A percentile compares a stretch with the other conserved stretches of the same genome.
These are phyloP conservation scores for Sturnira hondurensis DNA, from an alignment of 2,113 vertebrate genomes.

Conservation along the genomic window DNA sequence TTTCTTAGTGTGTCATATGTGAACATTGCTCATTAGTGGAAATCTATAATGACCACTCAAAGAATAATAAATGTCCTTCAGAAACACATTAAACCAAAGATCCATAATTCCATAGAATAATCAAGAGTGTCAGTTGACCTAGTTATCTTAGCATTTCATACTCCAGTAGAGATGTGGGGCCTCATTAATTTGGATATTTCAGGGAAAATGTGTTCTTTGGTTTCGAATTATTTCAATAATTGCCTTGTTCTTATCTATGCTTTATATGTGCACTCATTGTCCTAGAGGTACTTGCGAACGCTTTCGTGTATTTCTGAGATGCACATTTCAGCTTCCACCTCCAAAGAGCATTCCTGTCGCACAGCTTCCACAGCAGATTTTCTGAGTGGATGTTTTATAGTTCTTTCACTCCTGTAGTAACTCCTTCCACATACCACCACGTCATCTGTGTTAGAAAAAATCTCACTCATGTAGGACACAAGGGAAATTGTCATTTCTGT, in stretches of 20 bases:
- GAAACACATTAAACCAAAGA: neutral
- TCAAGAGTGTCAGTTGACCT: neutral
- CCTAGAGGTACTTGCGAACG: conserved; percentile 7
- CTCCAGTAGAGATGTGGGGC: neutral
- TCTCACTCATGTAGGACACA: neutral
- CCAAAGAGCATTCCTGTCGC: neutral
- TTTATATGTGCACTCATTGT: neutral
- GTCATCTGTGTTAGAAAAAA: neutral
- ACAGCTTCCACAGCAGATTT: neutral
- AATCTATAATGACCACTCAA: neutral
- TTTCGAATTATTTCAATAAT: conserved; percentile 22
- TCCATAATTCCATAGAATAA: neutral
- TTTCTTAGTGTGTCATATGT: neutral
- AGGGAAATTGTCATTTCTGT: conserved; percentile 2
- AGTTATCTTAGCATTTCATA: neutral
- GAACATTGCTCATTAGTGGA: neutral
- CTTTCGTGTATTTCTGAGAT: neutral
- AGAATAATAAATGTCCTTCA: neutral
- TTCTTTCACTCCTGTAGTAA: conserved; percentile 23
- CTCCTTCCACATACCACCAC: neutral
- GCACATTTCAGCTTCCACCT: neutral
- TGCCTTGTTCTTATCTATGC: neutral
- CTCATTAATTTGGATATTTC: conserved; percentile 24
- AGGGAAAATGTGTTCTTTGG: neutral
- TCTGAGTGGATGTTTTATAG: conserved; percentile 19